Evolutionary conservation across 2,797 vertebrate species (phyloP).

Genomic region (Hapalemur alaotrensis): DNA sequence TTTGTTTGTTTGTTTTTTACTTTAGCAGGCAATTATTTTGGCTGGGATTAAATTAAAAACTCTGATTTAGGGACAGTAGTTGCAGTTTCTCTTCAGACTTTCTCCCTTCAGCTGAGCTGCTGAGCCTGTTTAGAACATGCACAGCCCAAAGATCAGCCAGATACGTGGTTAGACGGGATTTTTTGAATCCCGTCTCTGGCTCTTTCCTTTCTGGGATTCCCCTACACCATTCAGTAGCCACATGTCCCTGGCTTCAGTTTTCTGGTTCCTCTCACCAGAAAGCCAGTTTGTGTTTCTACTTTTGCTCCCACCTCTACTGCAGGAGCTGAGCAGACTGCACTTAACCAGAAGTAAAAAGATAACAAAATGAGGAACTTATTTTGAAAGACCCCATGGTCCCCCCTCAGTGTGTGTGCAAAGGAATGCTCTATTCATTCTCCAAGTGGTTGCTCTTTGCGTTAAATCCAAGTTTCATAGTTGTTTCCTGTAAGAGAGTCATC

Average conservation of each 20-base stretch:
- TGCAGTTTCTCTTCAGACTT: neutral
- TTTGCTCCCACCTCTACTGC: neutral
- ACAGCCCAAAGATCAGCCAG: neutral
- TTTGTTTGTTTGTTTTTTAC: neutral
- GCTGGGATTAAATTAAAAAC: neutral
- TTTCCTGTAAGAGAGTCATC: neutral
- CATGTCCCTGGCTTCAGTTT: neutral
- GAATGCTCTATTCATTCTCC: neutral
- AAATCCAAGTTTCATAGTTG: neutral
- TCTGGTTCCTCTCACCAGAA: neutral
- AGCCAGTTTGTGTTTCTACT: neutral
- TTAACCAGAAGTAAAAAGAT: neutral
- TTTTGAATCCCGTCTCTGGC: neutral
- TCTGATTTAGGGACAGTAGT: neutral
- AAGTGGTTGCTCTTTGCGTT: neutral
- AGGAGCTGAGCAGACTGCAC: neutral
- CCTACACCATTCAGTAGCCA: neutral
- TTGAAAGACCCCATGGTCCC: neutral
- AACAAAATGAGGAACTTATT: neutral
- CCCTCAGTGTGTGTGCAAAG: too few species aligned
- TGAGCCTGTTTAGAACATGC: neutral
- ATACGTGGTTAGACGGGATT: neutral
- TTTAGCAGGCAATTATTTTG: neutral
- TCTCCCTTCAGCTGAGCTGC: neutral
- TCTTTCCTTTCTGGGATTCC: neutral